Conservation (phyloP, 92 coral and sea anemone species). For the Phenganax marumi region DNA sequence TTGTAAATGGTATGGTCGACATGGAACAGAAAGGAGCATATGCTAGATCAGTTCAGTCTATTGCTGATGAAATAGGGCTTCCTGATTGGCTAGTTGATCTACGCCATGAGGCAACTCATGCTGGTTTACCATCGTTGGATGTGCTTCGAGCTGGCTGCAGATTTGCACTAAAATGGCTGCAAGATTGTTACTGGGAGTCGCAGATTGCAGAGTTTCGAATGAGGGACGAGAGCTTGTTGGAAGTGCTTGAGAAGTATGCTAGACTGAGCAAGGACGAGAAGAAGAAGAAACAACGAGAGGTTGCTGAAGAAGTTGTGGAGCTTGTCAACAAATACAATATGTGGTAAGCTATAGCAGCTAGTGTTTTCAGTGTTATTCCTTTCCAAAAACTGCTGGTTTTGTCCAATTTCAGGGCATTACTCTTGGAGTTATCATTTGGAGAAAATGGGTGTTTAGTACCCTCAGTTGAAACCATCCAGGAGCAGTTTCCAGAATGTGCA, state of each 20-base stretch:
- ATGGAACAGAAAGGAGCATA: conserved; percentile 78
- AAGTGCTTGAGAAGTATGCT: conserved; percentile 52
- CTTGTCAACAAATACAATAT: conserved; percentile 58
- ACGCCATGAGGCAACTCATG: conserved; percentile 91
- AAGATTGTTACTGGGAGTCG: conserved; percentile 84
- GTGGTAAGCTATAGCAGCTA: conserved; percentile 63
- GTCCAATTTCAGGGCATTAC: conserved; percentile 21
- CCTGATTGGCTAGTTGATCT: conserved; percentile 97
- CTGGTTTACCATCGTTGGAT: conserved; percentile 75
- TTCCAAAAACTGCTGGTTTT: neutral
- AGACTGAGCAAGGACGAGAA: conserved; percentile 19
- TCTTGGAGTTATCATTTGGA: conserved; percentile 6
- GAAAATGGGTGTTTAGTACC: conserved; percentile 51
- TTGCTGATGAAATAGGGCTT: conserved; percentile 92
- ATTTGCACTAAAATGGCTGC: conserved; percentile 78
- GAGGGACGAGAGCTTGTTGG: conserved; percentile 52
- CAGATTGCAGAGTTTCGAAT: conserved; percentile 65
- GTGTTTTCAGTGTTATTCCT: neutral
- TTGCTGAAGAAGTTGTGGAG: conserved; percentile 34
- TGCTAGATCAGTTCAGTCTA: conserved; percentile 90
- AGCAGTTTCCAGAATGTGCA: conserved; percentile 31
- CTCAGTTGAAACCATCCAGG: conserved; percentile 37
- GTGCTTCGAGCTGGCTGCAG: conserved; percentile 66
- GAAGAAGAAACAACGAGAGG: conserved; percentile 42
- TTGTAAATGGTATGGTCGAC: conserved; percentile 56